Conservation (phyloP, 2,888 invertebrate genomes). For the Smittia aterrima region DNA sequence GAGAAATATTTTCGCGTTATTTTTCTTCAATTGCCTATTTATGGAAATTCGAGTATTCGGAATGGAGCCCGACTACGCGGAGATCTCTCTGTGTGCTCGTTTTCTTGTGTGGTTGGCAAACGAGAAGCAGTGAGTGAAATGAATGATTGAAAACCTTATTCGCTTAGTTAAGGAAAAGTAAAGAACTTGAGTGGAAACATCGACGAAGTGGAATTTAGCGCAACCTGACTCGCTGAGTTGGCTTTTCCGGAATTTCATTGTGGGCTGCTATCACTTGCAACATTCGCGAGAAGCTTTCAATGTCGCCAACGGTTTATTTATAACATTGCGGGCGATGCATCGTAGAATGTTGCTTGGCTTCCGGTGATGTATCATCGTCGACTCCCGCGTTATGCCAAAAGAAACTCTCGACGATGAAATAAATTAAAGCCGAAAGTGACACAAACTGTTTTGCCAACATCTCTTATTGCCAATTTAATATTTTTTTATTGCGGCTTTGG, state of each 20-base stretch:
- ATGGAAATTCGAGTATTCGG: slow-evolving; percentile 31
- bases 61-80: slow-evolving; percentile 20
- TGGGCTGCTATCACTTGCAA: not conserved
- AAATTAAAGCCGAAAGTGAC: not conserved
- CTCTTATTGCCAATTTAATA: not conserved
- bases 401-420: not conserved
- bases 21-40: slow-evolving; percentile 34
- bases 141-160: slow-evolving; percentile 15
- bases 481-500: not conserved
- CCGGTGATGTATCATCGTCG: not conserved
- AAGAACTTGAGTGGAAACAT: not conserved
- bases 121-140: not conserved
- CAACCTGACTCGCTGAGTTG: slow-evolving; percentile 5
- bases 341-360: not conserved
- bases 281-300: slow-evolving; percentile 9
- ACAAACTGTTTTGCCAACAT: not conserved
- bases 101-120: slow-evolving; percentile 1
- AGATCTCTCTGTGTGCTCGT: slow-evolving; percentile 10
- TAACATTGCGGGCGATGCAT: slow-evolving; percentile 2
- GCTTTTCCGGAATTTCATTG: slow-evolving; percentile 20
- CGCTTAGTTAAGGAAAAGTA: not conserved
- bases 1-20: slow-evolving; percentile 28
- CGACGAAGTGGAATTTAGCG: not conserved
- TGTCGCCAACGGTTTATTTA: not conserved
- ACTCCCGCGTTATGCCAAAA: not conserved